Evolutionary conservation across 2,797 vertebrate species (phyloP).

Genomic region (Echiichthys vipera): DNA sequence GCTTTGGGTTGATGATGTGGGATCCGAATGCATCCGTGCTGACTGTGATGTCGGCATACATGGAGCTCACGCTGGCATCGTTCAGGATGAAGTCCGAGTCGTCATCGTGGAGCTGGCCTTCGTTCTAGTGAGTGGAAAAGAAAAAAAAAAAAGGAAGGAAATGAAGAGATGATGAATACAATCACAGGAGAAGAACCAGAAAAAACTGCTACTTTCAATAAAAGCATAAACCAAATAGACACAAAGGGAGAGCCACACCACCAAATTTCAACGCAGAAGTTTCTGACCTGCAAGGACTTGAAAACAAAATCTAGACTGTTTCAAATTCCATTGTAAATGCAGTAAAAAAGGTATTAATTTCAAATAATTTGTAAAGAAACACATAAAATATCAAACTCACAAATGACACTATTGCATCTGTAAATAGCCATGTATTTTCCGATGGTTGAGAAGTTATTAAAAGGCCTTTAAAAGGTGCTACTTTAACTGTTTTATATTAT

Average conservation of each 20-base stretch:
- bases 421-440: background rate
- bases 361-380: background rate
- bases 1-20: conserved; percentile 69
- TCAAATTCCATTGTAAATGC: background rate
- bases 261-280: background rate
- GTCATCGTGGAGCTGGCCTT: conserved; percentile 91
- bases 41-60: conserved; percentile 91
- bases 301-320: too few species aligned
- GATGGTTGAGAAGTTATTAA: background rate
- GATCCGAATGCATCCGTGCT: conserved; percentile 85
- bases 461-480: background rate
- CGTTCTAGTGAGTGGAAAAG: conserved; percentile 82
- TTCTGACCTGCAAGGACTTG: background rate
- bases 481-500: background rate
- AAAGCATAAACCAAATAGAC: background rate
- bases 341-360: background rate
- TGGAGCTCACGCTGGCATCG: conserved; percentile 89
- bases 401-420: background rate
- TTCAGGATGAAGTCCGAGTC: conserved; percentile 94
- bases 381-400: background rate
- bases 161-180: background rate
- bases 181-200: background rate
- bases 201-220: background rate
- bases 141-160: background rate
- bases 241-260: background rate